Base-by-base conservation (phyloP, 2,113 vertebrate genomes). In the Ursus arctos region DNA sequence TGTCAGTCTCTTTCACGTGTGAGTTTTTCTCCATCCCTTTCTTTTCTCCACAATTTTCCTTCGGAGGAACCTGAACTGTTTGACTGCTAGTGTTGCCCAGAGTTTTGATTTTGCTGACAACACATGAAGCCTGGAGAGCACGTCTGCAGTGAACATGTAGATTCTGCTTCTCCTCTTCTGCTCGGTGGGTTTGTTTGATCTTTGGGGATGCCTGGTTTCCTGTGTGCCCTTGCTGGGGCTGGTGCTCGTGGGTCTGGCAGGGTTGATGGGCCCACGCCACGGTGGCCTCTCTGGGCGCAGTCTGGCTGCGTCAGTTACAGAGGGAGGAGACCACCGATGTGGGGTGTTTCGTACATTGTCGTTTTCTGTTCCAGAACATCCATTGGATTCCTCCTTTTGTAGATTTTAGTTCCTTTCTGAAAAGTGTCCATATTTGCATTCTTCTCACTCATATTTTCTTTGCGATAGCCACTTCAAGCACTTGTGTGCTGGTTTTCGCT, bases 131-230 rank as follows among this genome's bases (percentile, higher is more conserved):
- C 18, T 63, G 28, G 40, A 4, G 4, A 28, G n/a, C 0, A 26
- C 15, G 4, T 40, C n/a, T 33, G 65, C 28, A 14, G 28, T 33
- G 4, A 21, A 28, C 28, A 7, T 31, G 12, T 7, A 4, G 15
- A 31, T 7, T 2, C 26, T 13, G 26, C 6, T 18, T 47, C 18
- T 21, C 51, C 53, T 57, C 12, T 0, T 47, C 2, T 31, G 36
- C 40, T 85, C 2, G 0, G 6, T 21, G 82, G 59, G 21, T 33
- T 22, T 49, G 59, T 7, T 47, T 47, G 16, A 4, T 19, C 6
- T 63, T 13, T 21, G 59, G 82, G 28, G 19, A 11, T 0, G 18
- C 40, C 22, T 9, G 8, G 14, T 21, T 6, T 12, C 0, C 0
- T 47, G 53, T 24, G 21, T 36, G n/a, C 55, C 7, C 79, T 36